Evolutionary conservation across 2,113 vertebrate genomes (phyloP).

Genomic region (Saguinus imperator): DNA sequence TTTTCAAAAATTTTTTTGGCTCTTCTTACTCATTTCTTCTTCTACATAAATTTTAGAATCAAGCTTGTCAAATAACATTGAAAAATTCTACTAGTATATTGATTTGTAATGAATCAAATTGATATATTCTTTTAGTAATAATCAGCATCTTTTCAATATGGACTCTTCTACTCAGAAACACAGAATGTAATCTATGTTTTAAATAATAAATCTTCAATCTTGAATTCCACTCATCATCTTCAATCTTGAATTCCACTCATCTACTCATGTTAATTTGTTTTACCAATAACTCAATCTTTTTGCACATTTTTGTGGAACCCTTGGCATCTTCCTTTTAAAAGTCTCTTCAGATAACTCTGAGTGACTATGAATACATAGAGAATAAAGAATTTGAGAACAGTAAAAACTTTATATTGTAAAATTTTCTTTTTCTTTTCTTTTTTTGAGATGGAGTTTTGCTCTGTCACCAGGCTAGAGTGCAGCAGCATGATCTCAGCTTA

Average conservation of each 20-base stretch:
- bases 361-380: not conserved
- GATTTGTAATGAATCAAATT: not conserved
- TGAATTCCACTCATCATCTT: not conserved
- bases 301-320: not conserved
- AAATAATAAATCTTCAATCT: not conserved
- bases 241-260: not conserved
- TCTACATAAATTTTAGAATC: not conserved
- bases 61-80: not conserved
- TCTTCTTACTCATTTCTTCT: not conserved
- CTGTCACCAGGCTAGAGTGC: no score
- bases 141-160: not conserved
- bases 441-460: no score
- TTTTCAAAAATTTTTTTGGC: not conserved
- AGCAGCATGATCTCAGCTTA: no score
- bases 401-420: constrained; percentile 10
- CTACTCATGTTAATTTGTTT: not conserved
- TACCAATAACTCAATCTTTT: not conserved
- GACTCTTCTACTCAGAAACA: not conserved
- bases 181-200: not conserved
- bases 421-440: not conserved
- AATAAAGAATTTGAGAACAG: not conserved
- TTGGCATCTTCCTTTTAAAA: not conserved
- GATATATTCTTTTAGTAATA: not conserved
- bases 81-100: not conserved
- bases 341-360: not conserved